Base-by-base conservation (phyloP, 2,797 vertebrate genomes). In the Eurystomus glaucurus region DNA sequence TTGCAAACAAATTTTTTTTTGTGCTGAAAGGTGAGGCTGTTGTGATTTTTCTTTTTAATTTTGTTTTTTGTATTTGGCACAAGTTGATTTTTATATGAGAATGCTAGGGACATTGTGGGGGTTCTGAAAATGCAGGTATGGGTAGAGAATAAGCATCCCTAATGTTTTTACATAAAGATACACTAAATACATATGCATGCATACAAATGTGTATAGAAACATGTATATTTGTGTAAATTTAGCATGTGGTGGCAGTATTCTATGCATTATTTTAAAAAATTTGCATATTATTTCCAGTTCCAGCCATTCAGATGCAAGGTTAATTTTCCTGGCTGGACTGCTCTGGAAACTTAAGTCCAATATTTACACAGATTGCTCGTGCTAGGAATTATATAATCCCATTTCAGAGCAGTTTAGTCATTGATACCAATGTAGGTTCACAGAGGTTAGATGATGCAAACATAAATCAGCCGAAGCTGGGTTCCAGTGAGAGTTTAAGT, bases 401-500 rank as follows among this genome's bases (percentile, higher is more conserved):
- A 15, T 97, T 92, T 92, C 75, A 92, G 83, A 93, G 51, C 62
- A 45, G 33, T 94, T 92, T 86, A 94, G 90, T 78, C 65, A 82
- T 65, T 93, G 76, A 77, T 96, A 83, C 57, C 55, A 65, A 14
- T 9, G 33, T 57, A 45, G 60, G 76, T 84, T 94, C 88, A 72
- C 51, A 64, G 91, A 85, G 96, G 87, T 93, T 93, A 90, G 68
- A 26, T 70, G 92, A 84, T 92, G 80, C 21, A 79, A 93, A 96
- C 45, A 14, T 85, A 97, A 94, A 94, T 92, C 83, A 87, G 77
- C 69, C 95, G 76, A 96, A 95, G 41, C 79, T 90, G 64, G 17
- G n/a, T 90, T 97, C 75, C 82, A 88, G 31, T 69, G 74, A 94
- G 93, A 92, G 57, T 94, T 92, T 88, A 87, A 76, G 79, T 96